Conservation (phyloP, 1,140 invertebrate genomes). For the Listronotus bonariensis region DNA sequence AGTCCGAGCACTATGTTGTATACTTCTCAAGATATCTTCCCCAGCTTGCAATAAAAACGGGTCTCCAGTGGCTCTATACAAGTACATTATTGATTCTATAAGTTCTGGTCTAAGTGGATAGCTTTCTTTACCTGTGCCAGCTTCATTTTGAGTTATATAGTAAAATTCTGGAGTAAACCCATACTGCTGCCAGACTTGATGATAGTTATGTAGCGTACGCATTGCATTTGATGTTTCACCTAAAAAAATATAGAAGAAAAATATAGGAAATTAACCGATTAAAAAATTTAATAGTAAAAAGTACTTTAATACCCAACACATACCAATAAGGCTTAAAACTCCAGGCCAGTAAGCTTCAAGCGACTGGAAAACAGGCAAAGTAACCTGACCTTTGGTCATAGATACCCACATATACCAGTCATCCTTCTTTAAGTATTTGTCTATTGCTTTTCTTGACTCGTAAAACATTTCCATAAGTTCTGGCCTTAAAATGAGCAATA, state of each 20-base stretch:
- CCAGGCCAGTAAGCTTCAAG: slow-evolving; percentile 99
- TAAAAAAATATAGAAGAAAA: slow-evolving; percentile 53
- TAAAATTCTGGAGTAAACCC: slow-evolving; percentile 98
- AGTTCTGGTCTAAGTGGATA: slow-evolving; percentile 96
- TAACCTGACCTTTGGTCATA: slow-evolving; percentile 93
- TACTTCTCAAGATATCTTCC: slow-evolving; percentile 84
- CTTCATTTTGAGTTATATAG: slow-evolving; percentile 87
- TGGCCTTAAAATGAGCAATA: slow-evolving; percentile 61
- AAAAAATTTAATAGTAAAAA: too few relatives aligned
- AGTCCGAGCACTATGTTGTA: slow-evolving; percentile 89
- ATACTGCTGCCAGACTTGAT: slow-evolving; percentile 94
- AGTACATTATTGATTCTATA: slow-evolving; percentile 95
- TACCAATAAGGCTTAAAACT: slow-evolving; percentile 85
- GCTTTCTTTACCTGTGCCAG: slow-evolving; percentile 82
- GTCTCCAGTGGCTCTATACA: slow-evolving; percentile 93
- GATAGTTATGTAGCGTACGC: slow-evolving; percentile 94
- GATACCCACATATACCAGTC: slow-evolving; percentile 98
- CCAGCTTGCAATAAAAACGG: slow-evolving; percentile 89
- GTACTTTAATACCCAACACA: slow-evolving; percentile 40
- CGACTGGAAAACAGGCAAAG: slow-evolving; percentile 96
- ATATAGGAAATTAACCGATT: too few relatives aligned
- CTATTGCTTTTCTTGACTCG: slow-evolving; percentile 79
- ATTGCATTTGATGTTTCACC: slow-evolving; percentile 90
- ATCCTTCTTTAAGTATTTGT: slow-evolving; percentile 88
- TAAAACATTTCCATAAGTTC: slow-evolving; percentile 91